Evolutionary conservation across 2,113 vertebrate genomes (phyloP).

Genomic region (Rhinolophus ferrumequinum): DNA sequence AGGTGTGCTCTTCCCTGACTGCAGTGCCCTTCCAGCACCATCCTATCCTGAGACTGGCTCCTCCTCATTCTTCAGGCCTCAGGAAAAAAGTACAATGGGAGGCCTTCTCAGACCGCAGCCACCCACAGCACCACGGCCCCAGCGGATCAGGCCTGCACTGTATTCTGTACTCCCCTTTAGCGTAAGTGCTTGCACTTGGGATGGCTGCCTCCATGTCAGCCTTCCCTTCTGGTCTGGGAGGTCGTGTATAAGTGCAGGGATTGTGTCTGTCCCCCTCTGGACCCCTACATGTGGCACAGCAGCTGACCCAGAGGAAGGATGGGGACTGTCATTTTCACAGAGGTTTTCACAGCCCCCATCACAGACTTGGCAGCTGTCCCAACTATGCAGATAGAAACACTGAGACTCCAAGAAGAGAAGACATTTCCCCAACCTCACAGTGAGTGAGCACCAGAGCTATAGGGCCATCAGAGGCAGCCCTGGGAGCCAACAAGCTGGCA

Average conservation of each 20-base stretch:
- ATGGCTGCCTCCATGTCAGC: not conserved
- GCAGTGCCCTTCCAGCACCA: not conserved
- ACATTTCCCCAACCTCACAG: not conserved
- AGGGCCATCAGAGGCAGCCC: not conserved
- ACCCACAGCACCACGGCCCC: too few relatives aligned
- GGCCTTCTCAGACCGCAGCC: not conserved
- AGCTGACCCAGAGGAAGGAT: not conserved
- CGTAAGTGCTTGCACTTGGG: not conserved
- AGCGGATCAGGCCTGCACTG: not conserved
- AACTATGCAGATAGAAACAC: not conserved
- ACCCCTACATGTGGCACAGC: not conserved
- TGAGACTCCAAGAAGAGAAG: not conserved
- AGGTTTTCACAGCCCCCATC: not conserved
- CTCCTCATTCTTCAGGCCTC: not conserved
- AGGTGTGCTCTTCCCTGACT: not conserved
- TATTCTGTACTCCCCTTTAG: not conserved
- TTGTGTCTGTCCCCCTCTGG: not conserved
- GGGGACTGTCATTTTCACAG: not conserved
- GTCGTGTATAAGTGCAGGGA: not conserved
- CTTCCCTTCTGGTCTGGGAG: not conserved
- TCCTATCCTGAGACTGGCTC: not conserved
- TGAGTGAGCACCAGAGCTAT: not conserved
- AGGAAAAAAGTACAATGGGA: accelerated
- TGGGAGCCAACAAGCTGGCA: not conserved
- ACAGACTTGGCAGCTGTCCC: not conserved